These are phyloP conservation scores for Catalaphyllia jardinei DNA, from an alignment of 64 coral and sea anemone species.

Conservation along the genomic window DNA sequence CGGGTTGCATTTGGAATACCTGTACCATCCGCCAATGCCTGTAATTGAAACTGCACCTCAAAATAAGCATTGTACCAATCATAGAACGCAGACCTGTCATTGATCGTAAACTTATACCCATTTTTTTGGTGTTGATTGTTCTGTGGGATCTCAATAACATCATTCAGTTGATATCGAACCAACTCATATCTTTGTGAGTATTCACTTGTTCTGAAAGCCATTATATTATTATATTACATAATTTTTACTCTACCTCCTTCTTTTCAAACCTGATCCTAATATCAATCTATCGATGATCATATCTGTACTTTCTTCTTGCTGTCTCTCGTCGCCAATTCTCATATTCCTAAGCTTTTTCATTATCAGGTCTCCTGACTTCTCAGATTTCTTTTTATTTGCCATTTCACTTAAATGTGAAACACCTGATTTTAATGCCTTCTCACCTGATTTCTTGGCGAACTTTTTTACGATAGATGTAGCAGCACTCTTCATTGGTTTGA, in stretches of 20 bases:
- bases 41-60: neutral
- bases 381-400: too few relatives aligned
- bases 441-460: neutral
- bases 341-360: neutral
- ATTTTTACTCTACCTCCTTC: neutral
- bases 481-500: too few relatives aligned
- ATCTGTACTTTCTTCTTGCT: neutral
- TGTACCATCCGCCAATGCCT: neutral
- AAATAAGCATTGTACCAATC: neutral
- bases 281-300: neutral
- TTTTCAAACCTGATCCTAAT: neutral
- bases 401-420: too few relatives aligned
- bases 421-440: neutral
- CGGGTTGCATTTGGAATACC: neutral
- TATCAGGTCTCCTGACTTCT: too few relatives aligned
- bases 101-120: neutral
- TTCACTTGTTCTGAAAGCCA: constrained; percentile 22
- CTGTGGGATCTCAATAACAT: neutral
- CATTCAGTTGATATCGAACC: neutral
- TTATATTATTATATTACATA: constrained; percentile 1
- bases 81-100: neutral
- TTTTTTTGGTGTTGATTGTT: constrained; percentile 7
- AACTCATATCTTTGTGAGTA: neutral
- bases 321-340: neutral
- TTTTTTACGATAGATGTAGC: too few relatives aligned